Base-by-base conservation (phyloP, 35 echinoderm and acorn worm genomes). In the Anneissia japonica region DNA sequence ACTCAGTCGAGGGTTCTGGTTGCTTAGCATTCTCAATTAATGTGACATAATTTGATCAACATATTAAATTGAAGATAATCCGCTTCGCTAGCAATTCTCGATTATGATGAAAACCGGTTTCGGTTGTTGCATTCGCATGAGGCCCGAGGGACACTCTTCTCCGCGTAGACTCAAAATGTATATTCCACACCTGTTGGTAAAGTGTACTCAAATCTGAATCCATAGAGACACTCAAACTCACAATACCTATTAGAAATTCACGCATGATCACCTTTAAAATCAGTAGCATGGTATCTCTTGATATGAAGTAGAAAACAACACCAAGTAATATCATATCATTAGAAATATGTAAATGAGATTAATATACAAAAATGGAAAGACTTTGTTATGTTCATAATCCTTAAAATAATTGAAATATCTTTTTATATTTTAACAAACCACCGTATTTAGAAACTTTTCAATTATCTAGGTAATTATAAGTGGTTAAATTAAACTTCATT, bases 41-140 rank as follows among this genome's bases (percentile, higher is more conserved):
- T 64, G 51, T 64, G 51, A 64, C 51, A 64, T 64, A 64, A 64
- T 64, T 64, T 64, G 51, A 64, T 64, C 51, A 64, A 64, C 51
- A 64, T 64, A 64, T 64, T 64, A 64, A 64, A 64, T 64, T 64
- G 51, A 64, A 64, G 51, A 64, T 64, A 64, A 64, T 64, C 51
- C 51, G 51, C 51, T 64, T 64, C 10, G 19, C 7, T 64, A 64
- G 51, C 26, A 64, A 64, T 64, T 64, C 51, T 64, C 51, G 51
- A 64, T 64, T 9, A 26, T 64, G 51, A 64, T 26, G 51, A 64
- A 64, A 64, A 23, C 7, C 6, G 51, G 51, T 64, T 64, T 64
- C 51, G 51, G 51, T 64, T 64, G 51, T 64, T 64, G 51, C 51
- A 64, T 64, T 26, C 1, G 21, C 21, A 64, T 9, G 10, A 64